Base-by-base conservation (phyloP, 1,140 invertebrate genomes). In the Triops cancriformis region DNA sequence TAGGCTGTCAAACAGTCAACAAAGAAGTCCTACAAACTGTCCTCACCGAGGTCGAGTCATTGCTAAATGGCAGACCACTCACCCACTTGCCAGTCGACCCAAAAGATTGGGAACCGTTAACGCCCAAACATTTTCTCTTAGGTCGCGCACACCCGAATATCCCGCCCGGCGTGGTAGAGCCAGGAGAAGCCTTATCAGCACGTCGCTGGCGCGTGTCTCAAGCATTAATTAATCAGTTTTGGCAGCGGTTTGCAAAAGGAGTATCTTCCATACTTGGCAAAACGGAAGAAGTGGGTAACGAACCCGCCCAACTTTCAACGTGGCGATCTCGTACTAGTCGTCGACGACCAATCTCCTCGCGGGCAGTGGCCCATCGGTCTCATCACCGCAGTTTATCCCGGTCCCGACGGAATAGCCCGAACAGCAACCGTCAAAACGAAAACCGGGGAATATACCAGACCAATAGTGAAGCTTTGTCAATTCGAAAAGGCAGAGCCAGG, bases 1-100 rank as follows among this genome's bases (percentile, higher is more conserved):
- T 83, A 28, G 82, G 80, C 26, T 26, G 77, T 80, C 78, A 82
- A 84, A 23, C 64, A 4, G 64, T 72, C 4, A 72, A n/a, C 64
- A 11, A 72, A 72, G 11, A 72, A n/a, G 64, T 72, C 11, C 64
- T 6, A n/a, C 6, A 23, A 6, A 72, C 64, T 5, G 64, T 26
- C 4, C n/a, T 72, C 64, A 26, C 26, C 64, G 64, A 26, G 26
- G 64, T 26, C 64, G 64, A 72, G 26, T n/a, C 64, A 3, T 11
- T 72, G n/a, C 11, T 72, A 4, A 72, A 72, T 11, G n/a, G n/a
- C 26, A n/a, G 73, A n/a, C 77, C 79, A 1, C 43, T 80, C 1
- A 80, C 75, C 1, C 41, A 73, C 14, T 45, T 80, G 14, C 72
- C 75, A 1, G n/a, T 31, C n/a, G 77, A 80, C 73, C 75, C 74